These are phyloP conservation scores for Sphaerodactylus townsendi DNA, from an alignment of 2,113 vertebrate species.

Conservation along the genomic window DNA sequence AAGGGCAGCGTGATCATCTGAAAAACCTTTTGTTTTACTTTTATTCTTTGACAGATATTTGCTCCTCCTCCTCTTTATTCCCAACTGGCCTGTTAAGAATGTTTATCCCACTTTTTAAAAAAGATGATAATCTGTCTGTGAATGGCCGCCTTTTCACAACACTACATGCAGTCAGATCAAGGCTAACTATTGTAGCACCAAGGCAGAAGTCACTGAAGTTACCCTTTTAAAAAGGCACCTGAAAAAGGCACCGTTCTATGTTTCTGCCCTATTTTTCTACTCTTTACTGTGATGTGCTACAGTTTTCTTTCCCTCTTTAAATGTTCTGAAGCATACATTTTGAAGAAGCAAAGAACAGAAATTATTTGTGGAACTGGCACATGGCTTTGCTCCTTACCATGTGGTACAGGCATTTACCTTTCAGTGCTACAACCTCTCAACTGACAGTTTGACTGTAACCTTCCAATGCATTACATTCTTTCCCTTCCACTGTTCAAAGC, in stretches of 20 bases:
- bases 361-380: background rate
- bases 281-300: background rate
- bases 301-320: background rate
- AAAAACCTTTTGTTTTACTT: background rate
- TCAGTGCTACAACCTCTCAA: background rate
- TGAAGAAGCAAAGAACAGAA: background rate
- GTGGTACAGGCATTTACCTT: background rate
- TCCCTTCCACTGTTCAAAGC: background rate
- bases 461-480: background rate
- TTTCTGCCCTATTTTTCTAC: too few species aligned
- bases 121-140: background rate
- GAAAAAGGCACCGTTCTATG: background rate
- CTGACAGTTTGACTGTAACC: constrained; percentile 15
- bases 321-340: background rate
- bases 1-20: background rate
- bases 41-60: background rate
- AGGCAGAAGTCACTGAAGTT: too few species aligned
- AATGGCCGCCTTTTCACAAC: background rate
- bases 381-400: background rate
- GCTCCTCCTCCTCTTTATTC: background rate
- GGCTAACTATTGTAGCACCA: background rate
- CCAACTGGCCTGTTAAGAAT: background rate
- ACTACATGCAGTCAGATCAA: background rate
- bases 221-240: background rate
- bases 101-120: background rate